Percentiles rank a stretch among this genome's conserved stretches.
phyloP scores from a whole-genome alignment of 2,888 invertebrate species.

The Eutolmus rufibarbis region DNA sequence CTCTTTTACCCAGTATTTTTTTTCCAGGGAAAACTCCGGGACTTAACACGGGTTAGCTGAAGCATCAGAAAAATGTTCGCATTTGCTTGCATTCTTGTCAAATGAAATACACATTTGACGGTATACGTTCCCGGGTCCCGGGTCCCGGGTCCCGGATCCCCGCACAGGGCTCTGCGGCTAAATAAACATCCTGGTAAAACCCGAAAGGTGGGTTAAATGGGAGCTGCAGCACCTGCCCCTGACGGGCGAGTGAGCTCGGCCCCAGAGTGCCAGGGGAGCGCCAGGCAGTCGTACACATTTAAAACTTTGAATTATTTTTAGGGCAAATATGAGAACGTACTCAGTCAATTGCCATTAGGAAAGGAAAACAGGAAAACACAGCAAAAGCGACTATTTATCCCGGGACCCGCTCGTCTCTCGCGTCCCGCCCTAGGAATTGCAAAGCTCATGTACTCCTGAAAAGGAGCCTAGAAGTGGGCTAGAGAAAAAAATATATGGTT shows the following conservation, averaged over 20 bases:
- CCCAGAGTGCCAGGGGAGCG: not conserved
- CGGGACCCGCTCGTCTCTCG: not conserved
- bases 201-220: not conserved
- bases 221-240: not conserved
- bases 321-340: slow-evolving; percentile 28
- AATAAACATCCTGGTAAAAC: not conserved
- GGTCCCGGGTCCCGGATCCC: not conserved
- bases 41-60: not conserved
- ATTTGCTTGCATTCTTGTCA: not conserved
- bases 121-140: not conserved
- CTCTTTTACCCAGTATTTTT: not conserved
- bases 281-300: not conserved
- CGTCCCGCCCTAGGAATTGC: not conserved
- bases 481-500: not conserved
- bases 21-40: not conserved
- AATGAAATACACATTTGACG: not conserved
- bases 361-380: slow-evolving; percentile 12
- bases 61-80: not conserved
- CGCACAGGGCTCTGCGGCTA: not conserved
- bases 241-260: not conserved
- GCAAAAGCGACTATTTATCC: not conserved
- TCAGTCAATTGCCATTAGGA: slow-evolving; percentile 37
- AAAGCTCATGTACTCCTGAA: not conserved
- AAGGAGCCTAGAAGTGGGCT: not conserved
- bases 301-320: slow-evolving; percentile 14